Conservation (phyloP, 1,140 invertebrate species). For the Thalassaphorura encarpata region DNA sequence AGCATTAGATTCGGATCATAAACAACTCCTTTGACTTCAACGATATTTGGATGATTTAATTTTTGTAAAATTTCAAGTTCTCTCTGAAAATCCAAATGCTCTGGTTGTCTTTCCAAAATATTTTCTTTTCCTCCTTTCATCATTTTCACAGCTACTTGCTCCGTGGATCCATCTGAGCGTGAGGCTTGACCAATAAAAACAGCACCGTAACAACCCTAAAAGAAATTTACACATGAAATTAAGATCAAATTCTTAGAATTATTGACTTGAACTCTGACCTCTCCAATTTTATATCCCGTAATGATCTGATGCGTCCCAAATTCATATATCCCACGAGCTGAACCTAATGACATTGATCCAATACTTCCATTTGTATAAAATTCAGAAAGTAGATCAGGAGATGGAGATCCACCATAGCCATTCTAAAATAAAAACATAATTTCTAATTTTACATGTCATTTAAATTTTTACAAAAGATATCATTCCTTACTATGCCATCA, state of each 20-base stretch:
- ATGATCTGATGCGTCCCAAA: conserved; percentile 31
- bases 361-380: conserved; percentile 25
- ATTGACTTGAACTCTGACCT: conserved; percentile 39
- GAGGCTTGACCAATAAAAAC: conserved; percentile 54
- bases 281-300: conserved; percentile 49
- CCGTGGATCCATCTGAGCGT: conserved; percentile 41
- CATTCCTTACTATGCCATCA: conserved; percentile 11
- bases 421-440: not conserved
- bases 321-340: conserved; percentile 31
- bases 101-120: conserved; percentile 11
- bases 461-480: no score
- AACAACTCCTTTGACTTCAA: conserved; percentile 69
- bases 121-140: conserved; percentile 19
- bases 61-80: conserved; percentile 57
- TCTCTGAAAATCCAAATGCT: conserved; percentile 29
- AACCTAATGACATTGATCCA: conserved; percentile 23
- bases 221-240: not conserved
- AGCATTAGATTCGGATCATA: no score
- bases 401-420: conserved; percentile 19
- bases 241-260: not conserved
- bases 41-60: conserved; percentile 73
- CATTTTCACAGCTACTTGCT: conserved; percentile 58
- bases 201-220: conserved; percentile 58
- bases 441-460: no score
- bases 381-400: conserved; percentile 30